These are phyloP conservation scores for Eriosoma lanigerum DNA, from an alignment of 1,140 invertebrate species.

Conservation along the genomic window DNA sequence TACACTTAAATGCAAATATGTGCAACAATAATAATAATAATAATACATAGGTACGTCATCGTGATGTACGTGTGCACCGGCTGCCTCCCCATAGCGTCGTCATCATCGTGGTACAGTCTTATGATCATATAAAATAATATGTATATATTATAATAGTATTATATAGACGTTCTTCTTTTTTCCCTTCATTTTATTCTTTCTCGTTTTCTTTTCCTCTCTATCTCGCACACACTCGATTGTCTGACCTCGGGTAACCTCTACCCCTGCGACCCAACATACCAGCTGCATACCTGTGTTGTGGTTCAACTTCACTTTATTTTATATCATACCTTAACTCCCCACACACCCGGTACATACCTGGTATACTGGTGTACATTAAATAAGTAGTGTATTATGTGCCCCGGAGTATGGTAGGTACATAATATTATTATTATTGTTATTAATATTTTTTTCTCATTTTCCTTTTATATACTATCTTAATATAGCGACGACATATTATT, in stretches of 20 bases:
- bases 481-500: too few species aligned
- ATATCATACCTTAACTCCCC: background rate
- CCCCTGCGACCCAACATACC: constrained; percentile 40
- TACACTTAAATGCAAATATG: too few species aligned
- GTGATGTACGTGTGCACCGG: background rate
- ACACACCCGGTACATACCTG: background rate
- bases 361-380: background rate
- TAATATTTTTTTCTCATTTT: too few species aligned
- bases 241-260: constrained; percentile 44
- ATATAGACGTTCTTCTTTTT: too few species aligned
- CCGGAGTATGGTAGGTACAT: too few species aligned
- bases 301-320: background rate
- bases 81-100: background rate
- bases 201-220: background rate
- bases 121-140: background rate
- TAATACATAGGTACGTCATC: background rate
- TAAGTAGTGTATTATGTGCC: too few species aligned
- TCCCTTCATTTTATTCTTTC: too few species aligned
- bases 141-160: too few species aligned
- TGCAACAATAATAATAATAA: too few species aligned
- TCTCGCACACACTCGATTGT: background rate
- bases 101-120: background rate
- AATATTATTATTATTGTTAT: too few species aligned
- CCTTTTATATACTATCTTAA: too few species aligned
- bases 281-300: constrained; percentile 40